Conservation (phyloP, 2,797 vertebrate species). For the Tragopan temminckii region DNA sequence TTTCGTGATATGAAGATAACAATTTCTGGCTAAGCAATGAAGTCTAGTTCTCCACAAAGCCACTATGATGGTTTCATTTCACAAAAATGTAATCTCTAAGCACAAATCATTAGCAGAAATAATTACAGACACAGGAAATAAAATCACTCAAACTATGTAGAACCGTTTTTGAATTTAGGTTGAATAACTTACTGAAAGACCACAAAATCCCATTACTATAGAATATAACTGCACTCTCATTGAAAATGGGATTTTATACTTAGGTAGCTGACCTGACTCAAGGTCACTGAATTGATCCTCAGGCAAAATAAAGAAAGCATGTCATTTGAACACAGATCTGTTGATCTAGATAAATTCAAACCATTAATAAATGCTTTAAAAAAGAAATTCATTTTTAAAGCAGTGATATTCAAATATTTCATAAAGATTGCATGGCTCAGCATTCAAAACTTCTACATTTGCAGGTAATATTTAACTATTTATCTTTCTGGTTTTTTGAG, state of each 20-base stretch:
- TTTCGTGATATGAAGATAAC: background rate
- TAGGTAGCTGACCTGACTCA: conserved; percentile 22
- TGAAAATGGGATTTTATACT: conserved; percentile 49
- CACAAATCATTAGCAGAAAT: conserved; percentile 30
- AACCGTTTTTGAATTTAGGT: conserved; percentile 42
- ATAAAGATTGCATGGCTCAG: background rate
- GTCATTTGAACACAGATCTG: conserved; percentile 9
- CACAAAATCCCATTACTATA: conserved; percentile 45
- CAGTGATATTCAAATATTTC: background rate
- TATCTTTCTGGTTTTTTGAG: background rate
- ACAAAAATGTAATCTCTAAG: background rate
- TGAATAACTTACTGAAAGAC: conserved; percentile 56
- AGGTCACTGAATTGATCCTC: conserved; percentile 20
- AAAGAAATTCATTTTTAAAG: background rate
- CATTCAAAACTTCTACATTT: conserved; percentile 10
- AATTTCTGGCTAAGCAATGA: background rate
- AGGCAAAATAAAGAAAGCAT: background rate
- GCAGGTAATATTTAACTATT: background rate
- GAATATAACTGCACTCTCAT: conserved; percentile 23
- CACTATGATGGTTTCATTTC: background rate
- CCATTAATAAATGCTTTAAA: background rate
- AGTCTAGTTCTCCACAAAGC: background rate
- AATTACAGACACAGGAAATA: conserved; percentile 1
- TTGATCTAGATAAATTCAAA: conserved; percentile 28
- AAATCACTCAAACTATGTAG: background rate